Evolutionary conservation across 2,113 vertebrate species (phyloP).

Genomic region (Proteles cristata): DNA sequence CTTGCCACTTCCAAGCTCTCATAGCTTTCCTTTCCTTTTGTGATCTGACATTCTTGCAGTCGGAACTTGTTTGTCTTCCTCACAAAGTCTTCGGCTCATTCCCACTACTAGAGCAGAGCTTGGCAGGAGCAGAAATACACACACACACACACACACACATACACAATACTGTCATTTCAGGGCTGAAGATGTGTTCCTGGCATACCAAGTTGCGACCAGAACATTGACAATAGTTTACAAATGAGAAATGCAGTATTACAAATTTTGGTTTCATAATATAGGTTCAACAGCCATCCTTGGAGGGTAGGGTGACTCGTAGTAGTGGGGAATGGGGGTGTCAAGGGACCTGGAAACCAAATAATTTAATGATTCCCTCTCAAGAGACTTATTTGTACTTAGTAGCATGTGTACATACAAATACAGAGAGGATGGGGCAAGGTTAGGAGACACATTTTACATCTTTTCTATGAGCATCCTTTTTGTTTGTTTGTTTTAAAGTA

Average conservation of each 20-base stretch:
- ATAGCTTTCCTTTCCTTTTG: not conserved
- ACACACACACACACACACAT: not conserved
- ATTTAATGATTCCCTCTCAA: constrained; percentile 13
- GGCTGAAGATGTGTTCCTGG: not conserved
- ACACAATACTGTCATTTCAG: not conserved
- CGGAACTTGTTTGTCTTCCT: not conserved
- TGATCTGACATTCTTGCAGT: not conserved
- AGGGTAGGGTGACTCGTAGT: not conserved
- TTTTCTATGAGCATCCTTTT: not conserved
- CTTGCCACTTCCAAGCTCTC: not conserved
- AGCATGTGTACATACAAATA: not conserved
- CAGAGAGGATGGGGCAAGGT: not conserved
- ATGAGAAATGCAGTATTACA: not conserved
- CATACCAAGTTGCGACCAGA: not conserved
- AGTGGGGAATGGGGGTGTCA: not conserved
- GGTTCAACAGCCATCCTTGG: not conserved
- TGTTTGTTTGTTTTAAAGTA: constrained; percentile 64
- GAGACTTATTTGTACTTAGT: not conserved
- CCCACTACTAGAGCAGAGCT: not conserved
- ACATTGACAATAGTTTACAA: not conserved
- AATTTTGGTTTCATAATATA: not conserved
- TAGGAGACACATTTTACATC: not conserved
- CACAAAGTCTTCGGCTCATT: not conserved
- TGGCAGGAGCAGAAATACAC: not conserved
- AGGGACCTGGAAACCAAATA: constrained; percentile 17